Evolutionary conservation across 2,888 invertebrate genomes (phyloP), one percentile per base, ranked within the genome.

Genomic region (Leucophenga maculata): DNA sequence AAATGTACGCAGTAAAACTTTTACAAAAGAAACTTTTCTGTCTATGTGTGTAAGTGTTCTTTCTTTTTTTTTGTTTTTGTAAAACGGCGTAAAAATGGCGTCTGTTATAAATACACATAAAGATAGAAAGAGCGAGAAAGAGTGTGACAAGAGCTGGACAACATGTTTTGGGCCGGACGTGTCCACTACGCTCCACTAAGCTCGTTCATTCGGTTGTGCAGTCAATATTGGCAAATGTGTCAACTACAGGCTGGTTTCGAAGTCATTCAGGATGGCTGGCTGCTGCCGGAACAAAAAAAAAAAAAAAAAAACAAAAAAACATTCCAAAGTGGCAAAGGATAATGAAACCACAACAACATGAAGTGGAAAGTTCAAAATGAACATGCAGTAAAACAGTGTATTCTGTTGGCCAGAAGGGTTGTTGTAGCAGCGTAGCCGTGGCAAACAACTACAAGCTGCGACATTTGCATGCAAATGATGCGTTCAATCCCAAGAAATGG

Each of bases 181-280:
- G 16, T 50, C 4, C 50, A 16, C 39, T 18, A 39, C 39, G 16
- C 39, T 57, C n/a, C 44, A 60, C 39, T 14, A 16, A 39, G 60
- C 16, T 44, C 22, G 62, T 50, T n/a, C 3, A 20, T 22, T 31
- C 16, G 44, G 18, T 64, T 14, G 39, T 48, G 62, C 70, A 79
- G 81, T 84, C 84, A 84, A 81, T 81, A 81, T 81, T 81, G 82
- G 83, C 77, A 72, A 83, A 81, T 83, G 84, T 82, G 84, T 80
- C 83, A 76, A 79, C 73, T 84, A 81, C 83, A 84, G 71, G 67
- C 39, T 68, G 50, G 18, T 8, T 39, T 14, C 31, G 59, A 44
- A 69, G 26, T 26, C 26, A 26, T n/a, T 59, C 66, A 32, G 31
- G 13, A 18, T 55, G 66, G 67, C 72, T 52, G 67, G 59, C 69